Percentiles rank a stretch among this genome's conserved stretches.
Conservation (phyloP, 2,113 vertebrate genomes). For the Malaclemys terrapin region DNA sequence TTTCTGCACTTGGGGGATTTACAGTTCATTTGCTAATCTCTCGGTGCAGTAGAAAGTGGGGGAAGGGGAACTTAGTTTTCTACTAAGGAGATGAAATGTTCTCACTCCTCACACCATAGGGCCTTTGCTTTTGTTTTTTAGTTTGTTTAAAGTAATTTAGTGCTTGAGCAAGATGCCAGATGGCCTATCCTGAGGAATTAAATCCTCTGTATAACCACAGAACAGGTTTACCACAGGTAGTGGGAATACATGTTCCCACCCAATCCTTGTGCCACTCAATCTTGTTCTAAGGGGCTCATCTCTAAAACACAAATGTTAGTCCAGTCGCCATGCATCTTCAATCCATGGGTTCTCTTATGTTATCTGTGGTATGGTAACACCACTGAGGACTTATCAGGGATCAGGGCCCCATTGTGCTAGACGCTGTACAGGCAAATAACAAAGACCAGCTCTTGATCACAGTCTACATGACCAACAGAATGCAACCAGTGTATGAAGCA, state of each 20-base stretch:
- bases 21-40: neutral
- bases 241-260: rapidly evolving
- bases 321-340: neutral
- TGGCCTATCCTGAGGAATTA: neutral
- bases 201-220: rapidly evolving
- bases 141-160: neutral
- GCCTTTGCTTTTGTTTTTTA: neutral
- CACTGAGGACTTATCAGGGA: neutral
- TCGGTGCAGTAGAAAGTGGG: neutral
- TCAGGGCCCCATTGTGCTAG: neutral
- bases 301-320: neutral
- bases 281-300: neutral
- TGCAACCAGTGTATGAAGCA: neutral
- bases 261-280: neutral
- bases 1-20: neutral
- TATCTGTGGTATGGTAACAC: neutral
- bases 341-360: neutral
- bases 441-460: neutral
- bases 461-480: neutral
- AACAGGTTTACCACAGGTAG: neutral
- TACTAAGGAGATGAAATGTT: neutral
- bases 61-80: neutral
- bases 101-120: neutral
- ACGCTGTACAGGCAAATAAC: neutral
- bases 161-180: neutral